phyloP scores from a whole-genome alignment of 92 coral and sea anemone species.

The Plumapathes pennacea region DNA sequence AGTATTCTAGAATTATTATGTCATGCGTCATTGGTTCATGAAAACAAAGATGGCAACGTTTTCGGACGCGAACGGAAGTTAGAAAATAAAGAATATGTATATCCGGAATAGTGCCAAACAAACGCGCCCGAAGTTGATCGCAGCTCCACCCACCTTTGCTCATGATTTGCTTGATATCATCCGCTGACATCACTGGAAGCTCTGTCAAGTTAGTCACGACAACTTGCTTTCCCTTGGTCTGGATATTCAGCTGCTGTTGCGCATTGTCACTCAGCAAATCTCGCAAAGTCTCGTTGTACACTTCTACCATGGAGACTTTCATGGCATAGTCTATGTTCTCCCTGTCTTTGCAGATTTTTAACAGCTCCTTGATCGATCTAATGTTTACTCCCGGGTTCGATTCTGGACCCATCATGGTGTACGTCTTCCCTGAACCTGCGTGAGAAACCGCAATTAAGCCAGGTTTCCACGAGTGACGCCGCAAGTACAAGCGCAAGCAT shows the following conservation, averaged over 20 bases:
- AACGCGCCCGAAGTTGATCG: too few relatives aligned
- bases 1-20: too few relatives aligned
- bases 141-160: conserved; percentile 56
- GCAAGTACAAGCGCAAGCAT: too few relatives aligned
- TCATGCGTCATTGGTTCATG: too few relatives aligned
- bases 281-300: conserved; percentile 75
- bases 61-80: too few relatives aligned
- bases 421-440: conserved; percentile 79
- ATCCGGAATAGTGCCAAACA: too few relatives aligned
- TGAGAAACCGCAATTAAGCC: neutral
- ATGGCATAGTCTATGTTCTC: conserved; percentile 67
- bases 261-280: conserved; percentile 59
- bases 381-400: conserved; percentile 80
- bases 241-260: conserved; percentile 62
- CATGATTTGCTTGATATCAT: conserved; percentile 70
- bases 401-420: conserved; percentile 89
- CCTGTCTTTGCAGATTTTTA: conserved; percentile 68
- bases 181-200: conserved; percentile 60
- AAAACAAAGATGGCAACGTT: too few relatives aligned
- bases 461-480: neutral
- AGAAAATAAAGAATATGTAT: too few relatives aligned
- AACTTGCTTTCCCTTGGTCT: conserved; percentile 64
- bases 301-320: conserved; percentile 83
- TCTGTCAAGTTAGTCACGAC: conserved; percentile 66
- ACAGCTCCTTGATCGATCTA: conserved; percentile 68